A percentile compares a stretch with the other conserved stretches of the same genome.
Conservation (phyloP, 2,888 invertebrate genomes). For the Drosophila anomelani region DNA sequence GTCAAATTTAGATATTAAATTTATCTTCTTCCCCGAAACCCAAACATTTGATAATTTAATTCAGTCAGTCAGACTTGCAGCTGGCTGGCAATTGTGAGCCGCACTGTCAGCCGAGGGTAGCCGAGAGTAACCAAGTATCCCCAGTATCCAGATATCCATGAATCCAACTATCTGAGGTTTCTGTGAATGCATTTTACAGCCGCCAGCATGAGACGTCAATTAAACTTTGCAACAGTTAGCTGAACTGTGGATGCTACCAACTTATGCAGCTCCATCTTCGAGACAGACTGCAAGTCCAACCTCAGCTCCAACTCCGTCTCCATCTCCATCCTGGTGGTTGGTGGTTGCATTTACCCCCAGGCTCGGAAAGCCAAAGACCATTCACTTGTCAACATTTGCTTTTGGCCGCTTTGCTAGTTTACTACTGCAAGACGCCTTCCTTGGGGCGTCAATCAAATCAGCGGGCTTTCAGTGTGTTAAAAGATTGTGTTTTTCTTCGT, state of each 20-base stretch:
- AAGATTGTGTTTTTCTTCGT: slow-evolving; percentile 33
- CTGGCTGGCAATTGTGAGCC: slow-evolving; percentile 23
- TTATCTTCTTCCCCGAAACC: neutral
- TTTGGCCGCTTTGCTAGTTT: slow-evolving; percentile 39
- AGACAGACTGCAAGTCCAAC: too few species aligned
- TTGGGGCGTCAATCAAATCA: slow-evolving; percentile 52
- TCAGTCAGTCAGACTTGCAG: slow-evolving; percentile 4
- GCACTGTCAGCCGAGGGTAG: slow-evolving; percentile 30
- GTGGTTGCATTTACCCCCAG: slow-evolving; percentile 36
- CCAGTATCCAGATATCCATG: neutral
- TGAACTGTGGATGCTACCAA: slow-evolving; percentile 43
- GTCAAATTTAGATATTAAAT: neutral
- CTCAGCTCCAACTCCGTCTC: neutral
- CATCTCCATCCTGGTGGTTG: slow-evolving; percentile 2
- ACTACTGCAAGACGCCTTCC: slow-evolving; percentile 46
- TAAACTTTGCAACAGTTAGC: slow-evolving; percentile 43
- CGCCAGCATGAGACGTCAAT: slow-evolving; percentile 47
- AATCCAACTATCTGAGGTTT: slow-evolving; percentile 27
- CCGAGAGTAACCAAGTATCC: slow-evolving; percentile 17
- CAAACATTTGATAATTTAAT: slow-evolving; percentile 29
- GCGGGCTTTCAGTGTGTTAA: slow-evolving; percentile 37
- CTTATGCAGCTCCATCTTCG: slow-evolving; percentile 2
- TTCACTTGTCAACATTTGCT: slow-evolving; percentile 53
- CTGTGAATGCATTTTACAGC: slow-evolving; percentile 44
- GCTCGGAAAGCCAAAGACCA: slow-evolving; percentile 53